These are phyloP conservation scores for Rhodinocichla rosea DNA, from an alignment of 2,113 vertebrate genomes.

Conservation along the genomic window DNA sequence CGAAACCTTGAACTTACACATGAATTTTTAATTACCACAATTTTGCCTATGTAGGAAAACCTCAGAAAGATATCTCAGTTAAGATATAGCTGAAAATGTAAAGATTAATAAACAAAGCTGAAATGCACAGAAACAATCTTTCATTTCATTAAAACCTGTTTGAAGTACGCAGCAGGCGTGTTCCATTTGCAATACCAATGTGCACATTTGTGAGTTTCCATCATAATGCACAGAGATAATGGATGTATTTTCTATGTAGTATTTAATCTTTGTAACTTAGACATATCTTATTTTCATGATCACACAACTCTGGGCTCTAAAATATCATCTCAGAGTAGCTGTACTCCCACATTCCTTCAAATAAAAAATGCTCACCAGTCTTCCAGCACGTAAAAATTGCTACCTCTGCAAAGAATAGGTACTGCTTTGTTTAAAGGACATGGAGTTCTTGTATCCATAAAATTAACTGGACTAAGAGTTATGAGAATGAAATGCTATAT, in stretches of 20 bases:
- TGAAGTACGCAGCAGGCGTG: neutral
- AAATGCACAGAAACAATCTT: neutral
- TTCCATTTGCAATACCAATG: neutral
- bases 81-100: neutral
- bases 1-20: neutral
- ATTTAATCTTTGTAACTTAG: neutral
- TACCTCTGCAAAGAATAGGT: neutral
- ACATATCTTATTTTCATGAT: neutral
- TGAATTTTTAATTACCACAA: neutral
- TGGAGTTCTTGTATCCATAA: neutral
- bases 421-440: neutral
- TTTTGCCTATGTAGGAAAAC: neutral
- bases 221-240: neutral
- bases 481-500: neutral
- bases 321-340: neutral
- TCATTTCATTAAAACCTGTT: neutral
- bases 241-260: neutral
- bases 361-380: neutral
- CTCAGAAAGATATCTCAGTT: neutral
- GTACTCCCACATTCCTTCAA: neutral
- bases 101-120: neutral
- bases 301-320: neutral
- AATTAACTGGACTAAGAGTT: neutral
- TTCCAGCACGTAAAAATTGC: neutral
- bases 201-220: neutral